Evolutionary conservation across 2,888 invertebrate genomes (phyloP).

Genomic region (Oscheius myriophilus): DNA sequence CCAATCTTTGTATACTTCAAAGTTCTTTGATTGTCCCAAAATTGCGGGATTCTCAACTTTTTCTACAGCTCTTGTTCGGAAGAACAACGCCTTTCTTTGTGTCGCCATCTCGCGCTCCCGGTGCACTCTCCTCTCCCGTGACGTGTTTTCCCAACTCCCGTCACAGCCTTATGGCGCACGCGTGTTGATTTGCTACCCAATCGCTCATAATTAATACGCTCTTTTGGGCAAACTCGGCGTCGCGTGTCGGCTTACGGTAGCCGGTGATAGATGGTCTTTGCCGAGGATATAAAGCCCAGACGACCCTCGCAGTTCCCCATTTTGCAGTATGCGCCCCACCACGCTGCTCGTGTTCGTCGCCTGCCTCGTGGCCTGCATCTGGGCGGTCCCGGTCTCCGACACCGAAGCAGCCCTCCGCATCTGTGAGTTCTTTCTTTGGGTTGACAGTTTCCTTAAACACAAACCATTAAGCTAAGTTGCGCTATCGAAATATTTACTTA

Average conservation of each 20-base stretch:
- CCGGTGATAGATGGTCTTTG: conserved; percentile 28
- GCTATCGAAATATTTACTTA: too few species aligned
- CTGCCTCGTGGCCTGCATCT: conserved; percentile 28
- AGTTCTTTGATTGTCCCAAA: neutral
- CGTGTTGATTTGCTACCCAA: conserved; percentile 19
- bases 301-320: conserved; percentile 12
- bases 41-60: conserved; percentile 4
- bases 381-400: conserved; percentile 31
- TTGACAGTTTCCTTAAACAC: too few species aligned
- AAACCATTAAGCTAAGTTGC: too few species aligned
- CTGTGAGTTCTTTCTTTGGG: conserved; percentile 17
- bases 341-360: conserved; percentile 27
- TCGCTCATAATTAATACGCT: conserved; percentile 25
- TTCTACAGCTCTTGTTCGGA: conserved; percentile 4
- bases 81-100: conserved; percentile 13
- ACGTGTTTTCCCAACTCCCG: conserved; percentile 18
- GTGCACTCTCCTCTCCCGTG: conserved; percentile 8
- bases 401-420: conserved; percentile 28
- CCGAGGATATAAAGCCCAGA: conserved; percentile 13
- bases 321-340: conserved; percentile 31
- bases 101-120: neutral
- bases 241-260: conserved; percentile 32
- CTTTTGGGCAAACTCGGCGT: conserved; percentile 28
- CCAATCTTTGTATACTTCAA: too few species aligned
- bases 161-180: conserved; percentile 12